Evolutionary conservation across 1,140 invertebrate genomes (phyloP).

Genomic region (Brachionus koreanus): DNA sequence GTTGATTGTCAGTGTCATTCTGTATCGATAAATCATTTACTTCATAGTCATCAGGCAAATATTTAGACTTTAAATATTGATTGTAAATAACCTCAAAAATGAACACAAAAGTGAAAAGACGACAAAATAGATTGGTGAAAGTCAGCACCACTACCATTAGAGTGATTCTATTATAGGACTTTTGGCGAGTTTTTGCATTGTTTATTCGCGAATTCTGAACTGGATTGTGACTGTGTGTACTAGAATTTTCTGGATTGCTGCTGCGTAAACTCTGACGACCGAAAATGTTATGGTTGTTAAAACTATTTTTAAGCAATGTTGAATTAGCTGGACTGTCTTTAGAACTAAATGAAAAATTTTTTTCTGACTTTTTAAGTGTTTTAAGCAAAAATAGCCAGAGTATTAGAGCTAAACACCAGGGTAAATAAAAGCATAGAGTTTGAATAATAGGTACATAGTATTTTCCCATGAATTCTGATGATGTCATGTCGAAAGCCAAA

Average conservation of each 20-base stretch:
- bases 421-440: constrained; percentile 31
- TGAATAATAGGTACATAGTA: constrained; percentile 30
- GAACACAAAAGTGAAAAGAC: constrained; percentile 43
- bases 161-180: constrained; percentile 32
- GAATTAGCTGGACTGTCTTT: neutral
- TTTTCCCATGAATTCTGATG: constrained; percentile 38
- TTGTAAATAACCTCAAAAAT: constrained; percentile 43
- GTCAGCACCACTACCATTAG: constrained; percentile 33
- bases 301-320: neutral
- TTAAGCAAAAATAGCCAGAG: constrained; percentile 24
- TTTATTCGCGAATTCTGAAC: constrained; percentile 13
- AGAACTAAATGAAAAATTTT: neutral
- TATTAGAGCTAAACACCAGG: constrained; percentile 15
- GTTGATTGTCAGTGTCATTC: neutral
- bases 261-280: neutral
- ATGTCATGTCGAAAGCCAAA: constrained; percentile 23
- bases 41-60: neutral
- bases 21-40: neutral
- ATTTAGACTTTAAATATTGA: neutral
- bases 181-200: constrained; percentile 17
- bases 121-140: constrained; percentile 37
- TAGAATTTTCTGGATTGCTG: neutral
- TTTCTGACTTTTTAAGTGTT: constrained; percentile 21
- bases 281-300: neutral
- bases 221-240: neutral